Evolutionary conservation across 2,113 vertebrate genomes (phyloP), one percentile per base, ranked within the genome.

Genomic region (Morone saxatilis): DNA sequence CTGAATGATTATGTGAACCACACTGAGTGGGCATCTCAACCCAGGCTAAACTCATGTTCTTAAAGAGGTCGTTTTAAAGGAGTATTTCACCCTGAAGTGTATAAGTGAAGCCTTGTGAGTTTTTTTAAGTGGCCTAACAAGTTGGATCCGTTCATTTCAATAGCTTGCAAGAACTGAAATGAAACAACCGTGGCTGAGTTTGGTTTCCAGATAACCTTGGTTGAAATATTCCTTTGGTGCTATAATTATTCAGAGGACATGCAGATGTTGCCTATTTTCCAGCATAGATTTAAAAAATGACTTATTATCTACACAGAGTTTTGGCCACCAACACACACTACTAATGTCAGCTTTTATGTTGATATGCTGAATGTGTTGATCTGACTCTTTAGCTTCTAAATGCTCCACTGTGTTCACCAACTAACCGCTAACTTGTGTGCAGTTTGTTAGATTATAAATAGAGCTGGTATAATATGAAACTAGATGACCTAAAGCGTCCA

Each of bases 1-100:
- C 57, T 71, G 61, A 43, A 69, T 74, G 70, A 89, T 90, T 78
- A 78, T 60, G 25, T 38, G 73, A 80, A 70, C 20, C 62, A 14
- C 70, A 57, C 63, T 31, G 36, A 86, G 73, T 36, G 56, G 20
- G 2, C 50, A 14, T 10, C 53, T 82, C 65, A 76, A 13, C 63
- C 57, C 61, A 69, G 25, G 53, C 69, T 17, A 53, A 77, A 84
- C 76, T 65, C 53, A 2, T 25, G 51, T 43, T 83, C 41, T 31
- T 16, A 54, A n/a, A 63, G 48, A 80, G 62, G 41, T 66, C 57
- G 61, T 56, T 71, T 66, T 6, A 63, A 71, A 81, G 71, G 51
- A 78, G 65, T 45, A 48, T 54, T 43, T 75, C 78, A 50, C 16
- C 40, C 31, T 59, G 31, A 75, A 56, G 70, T 47, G 40, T 20